Base-by-base conservation (phyloP, 2,888 invertebrate species). In the Phyllotreta striolata region DNA sequence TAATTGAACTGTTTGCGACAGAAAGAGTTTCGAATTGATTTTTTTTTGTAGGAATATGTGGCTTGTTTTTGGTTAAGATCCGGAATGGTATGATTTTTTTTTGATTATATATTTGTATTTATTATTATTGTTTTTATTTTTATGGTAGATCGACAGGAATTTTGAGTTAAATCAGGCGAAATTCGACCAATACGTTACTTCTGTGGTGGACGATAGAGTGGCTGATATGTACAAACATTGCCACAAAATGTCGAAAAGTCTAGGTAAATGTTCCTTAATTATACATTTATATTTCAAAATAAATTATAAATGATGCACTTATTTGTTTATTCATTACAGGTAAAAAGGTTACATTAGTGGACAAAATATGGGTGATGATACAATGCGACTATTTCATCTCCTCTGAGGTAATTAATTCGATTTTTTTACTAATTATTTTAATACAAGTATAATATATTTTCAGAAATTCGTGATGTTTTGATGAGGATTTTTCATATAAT, bases 381-480 rank as follows among this genome's bases (percentile, higher is more conserved):
- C 40, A 60, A 60, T 60, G 60, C n/a, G 6, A 37, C 4, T 60
- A 60, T 43, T 41, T 43, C 37, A 12, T 12, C 41, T 10, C 51
- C 14, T 43, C 51, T 43, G 24, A 43, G 12, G 60, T 60, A 60
- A 59, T 34, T 51, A 52, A 5, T 51, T 49, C 8, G 1, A 24
- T 49, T 24, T 49, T 14, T n/a, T 14, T 24, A 49, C 38, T 10
- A 6, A 10, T 54, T 38, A 37, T 54, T 35, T 8, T 5, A 34
- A n/a, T 12, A 34, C n/a, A n/a, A n/a, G n/a, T n/a, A 41, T 12
- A 2, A 39, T 55, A 38, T 55, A 40, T n/a, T 41, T 41, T n/a
- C 9, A 41, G 10, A 49, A 8, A 9, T n/a, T 52, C 34, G 4
- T 38, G 13, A n/a, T 34, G 3, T 39, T 54, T 54, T 54, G 38